Percentiles rank a stretch among this genome's conserved stretches.
Evolutionary conservation across 2,888 invertebrate species (phyloP).

Genomic region (Eumacrocentrus americanus): DNA sequence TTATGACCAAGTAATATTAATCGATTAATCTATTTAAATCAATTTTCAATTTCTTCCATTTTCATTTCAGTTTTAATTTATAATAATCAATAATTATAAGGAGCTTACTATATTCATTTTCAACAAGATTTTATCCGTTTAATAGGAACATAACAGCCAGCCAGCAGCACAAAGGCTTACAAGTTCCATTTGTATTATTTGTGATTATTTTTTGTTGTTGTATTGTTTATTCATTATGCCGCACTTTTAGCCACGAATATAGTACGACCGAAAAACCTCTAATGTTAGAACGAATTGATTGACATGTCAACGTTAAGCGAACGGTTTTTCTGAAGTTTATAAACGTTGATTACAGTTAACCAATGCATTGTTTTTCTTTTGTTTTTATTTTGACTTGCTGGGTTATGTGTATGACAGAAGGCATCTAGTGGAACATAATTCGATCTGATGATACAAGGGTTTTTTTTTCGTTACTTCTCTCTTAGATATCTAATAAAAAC

Average conservation of each 20-base stretch:
- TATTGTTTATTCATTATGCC: constrained; percentile 21
- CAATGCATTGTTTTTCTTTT: constrained; percentile 20
- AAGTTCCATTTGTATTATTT: constrained; percentile 38
- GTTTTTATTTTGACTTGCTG: constrained; percentile 8
- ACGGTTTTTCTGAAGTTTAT: constrained; percentile 38
- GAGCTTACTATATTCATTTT: constrained; percentile 57
- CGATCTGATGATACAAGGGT: constrained; percentile 32
- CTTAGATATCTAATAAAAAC: constrained; percentile 30
- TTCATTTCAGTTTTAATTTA: constrained; percentile 26
- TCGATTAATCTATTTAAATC: constrained; percentile 2
- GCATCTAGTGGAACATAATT: constrained; percentile 38
- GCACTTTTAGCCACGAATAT: constrained; percentile 14
- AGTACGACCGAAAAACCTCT: constrained; percentile 20
- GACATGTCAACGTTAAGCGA: constrained; percentile 41
- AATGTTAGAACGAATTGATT: constrained; percentile 39
- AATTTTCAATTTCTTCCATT: constrained; percentile 10
- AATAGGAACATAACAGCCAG: constrained; percentile 61
- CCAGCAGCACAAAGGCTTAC: constrained; percentile 58
- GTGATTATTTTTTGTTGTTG: constrained; percentile 22
- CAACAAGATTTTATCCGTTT: constrained; percentile 57
- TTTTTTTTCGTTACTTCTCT: constrained; percentile 23
- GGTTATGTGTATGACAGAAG: constrained; percentile 33
- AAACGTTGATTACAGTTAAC: constrained; percentile 41
- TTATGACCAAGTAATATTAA: constrained; percentile 30
- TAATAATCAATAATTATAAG: constrained; percentile 52